Base-by-base conservation (phyloP, 2,888 invertebrate species). In the Girardia tigrina region DNA sequence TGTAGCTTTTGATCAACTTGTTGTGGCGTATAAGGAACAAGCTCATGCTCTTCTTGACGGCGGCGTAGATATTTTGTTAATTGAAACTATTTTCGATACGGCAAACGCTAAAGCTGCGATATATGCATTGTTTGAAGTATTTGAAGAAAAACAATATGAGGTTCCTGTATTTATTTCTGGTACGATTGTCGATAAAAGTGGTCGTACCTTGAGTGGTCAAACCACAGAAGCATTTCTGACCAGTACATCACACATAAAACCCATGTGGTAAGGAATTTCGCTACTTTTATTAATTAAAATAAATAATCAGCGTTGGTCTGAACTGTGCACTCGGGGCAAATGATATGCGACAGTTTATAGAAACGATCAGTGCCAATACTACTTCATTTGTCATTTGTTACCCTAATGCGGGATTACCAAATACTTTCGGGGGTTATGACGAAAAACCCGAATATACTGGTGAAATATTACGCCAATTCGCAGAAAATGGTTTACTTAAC, bases 11-110 rank as follows among this genome's bases (percentile, higher is more conserved):
- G 86, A 87, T 81, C 86, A 87, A 78, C 80, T 88, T 72, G 86
- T 85, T 14, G 84, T 82, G 4, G 87, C 87, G 0, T 88, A 88
- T 79, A 83, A 80, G 42, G 86, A 87, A 77, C 87, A 88, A 80
- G 85, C 86, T 0, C 79, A 81, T 74, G 87, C 86, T 16, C 80
- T 87, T 23, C 79, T 87, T 23, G 86, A 87, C 79, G 87, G 87
- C 56, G 86, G 86, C 12, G 86, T 83, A 12, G 87, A 88, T 80
- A 79, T 88, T 1, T 81, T 88, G 4, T 80, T 88, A 42, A 85
- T 87, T 0, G 88, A 88, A 80, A 88, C 88, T 0, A 86, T 88
- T 75, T 88, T 88, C 82, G 88, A 88, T 79, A 87, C 87, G 23
- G 87, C 87, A 2, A 88, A 88, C 81, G 82, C 87, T 1, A 87